Percentiles rank a stretch among this genome's conserved stretches.
Conservation (phyloP, 2,797 vertebrate species). For the Poeciliopsis infans region DNA sequence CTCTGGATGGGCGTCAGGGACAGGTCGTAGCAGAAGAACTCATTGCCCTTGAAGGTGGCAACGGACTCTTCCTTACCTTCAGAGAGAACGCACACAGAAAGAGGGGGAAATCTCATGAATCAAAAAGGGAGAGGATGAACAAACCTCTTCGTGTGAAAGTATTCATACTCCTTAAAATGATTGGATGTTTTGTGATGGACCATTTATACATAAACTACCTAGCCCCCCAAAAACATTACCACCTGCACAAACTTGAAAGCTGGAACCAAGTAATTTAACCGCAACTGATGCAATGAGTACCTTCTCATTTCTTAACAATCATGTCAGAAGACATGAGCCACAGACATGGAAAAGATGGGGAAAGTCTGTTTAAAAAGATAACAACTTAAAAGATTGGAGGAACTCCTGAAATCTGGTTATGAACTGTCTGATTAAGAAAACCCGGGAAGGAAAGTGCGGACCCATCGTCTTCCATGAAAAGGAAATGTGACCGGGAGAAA, state of each 20-base stretch:
- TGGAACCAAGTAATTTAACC: not conserved
- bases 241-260: not conserved
- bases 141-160: not conserved
- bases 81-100: not conserved
- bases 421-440: not conserved
- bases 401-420: not conserved
- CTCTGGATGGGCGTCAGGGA: constrained; percentile 96
- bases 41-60: constrained; percentile 93
- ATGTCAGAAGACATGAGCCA: not conserved
- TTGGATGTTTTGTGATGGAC: not conserved
- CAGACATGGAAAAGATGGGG: not conserved
- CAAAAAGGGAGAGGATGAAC: not conserved
- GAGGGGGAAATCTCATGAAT: not conserved
- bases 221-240: too few species aligned
- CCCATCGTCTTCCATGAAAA: not conserved
- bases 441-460: not conserved
- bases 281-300: not conserved
- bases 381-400: not conserved
- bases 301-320: not conserved
- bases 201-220: not conserved
- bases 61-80: constrained; percentile 91
- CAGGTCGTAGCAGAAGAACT: constrained; percentile 98
- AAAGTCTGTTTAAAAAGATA: not conserved
- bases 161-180: not conserved
- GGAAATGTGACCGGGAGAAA: not conserved